Percentiles rank a stretch among this genome's conserved stretches.
These are phyloP conservation scores for Phaethon lepturus DNA, from an alignment of 2,113 vertebrate genomes.

Conservation along the genomic window DNA sequence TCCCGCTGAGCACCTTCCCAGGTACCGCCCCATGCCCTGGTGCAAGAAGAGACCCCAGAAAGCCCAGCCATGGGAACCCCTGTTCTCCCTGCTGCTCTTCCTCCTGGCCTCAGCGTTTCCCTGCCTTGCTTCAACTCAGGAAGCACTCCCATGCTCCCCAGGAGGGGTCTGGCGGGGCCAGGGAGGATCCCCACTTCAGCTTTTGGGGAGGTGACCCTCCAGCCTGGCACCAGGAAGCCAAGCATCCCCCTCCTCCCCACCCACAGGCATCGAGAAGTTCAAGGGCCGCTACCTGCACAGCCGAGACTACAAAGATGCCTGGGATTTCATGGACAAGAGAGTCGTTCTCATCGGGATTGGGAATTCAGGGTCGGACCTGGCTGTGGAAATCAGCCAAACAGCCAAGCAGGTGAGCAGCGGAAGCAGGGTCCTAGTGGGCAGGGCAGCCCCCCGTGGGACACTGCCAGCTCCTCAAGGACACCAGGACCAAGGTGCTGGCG, in stretches of 20 bases:
- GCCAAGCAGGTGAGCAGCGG: constrained; percentile 83
- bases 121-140: not conserved
- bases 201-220: not conserved
- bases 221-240: not conserved
- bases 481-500: not conserved
- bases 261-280: constrained; percentile 86
- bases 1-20: constrained; percentile 82
- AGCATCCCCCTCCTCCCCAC: not conserved
- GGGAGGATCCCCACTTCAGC: rapidly evolving
- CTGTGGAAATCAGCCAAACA: constrained; percentile 87
- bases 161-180: not conserved
- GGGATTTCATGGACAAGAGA: constrained; percentile 79
- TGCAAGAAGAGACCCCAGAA: not conserved
- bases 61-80: not conserved
- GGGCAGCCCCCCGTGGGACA: not conserved
- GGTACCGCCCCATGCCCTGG: constrained; percentile 46
- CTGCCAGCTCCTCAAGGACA: not conserved
- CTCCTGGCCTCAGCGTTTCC: not conserved
- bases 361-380: constrained; percentile 90
- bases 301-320: constrained; percentile 85
- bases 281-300: constrained; percentile 86
- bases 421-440: rapidly evolving
- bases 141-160: rapidly evolving
- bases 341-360: constrained; percentile 89
- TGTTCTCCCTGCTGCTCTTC: not conserved